These are phyloP conservation scores for Phengaris arion DNA, from an alignment of 2,888 invertebrate genomes.

Conservation along the genomic window DNA sequence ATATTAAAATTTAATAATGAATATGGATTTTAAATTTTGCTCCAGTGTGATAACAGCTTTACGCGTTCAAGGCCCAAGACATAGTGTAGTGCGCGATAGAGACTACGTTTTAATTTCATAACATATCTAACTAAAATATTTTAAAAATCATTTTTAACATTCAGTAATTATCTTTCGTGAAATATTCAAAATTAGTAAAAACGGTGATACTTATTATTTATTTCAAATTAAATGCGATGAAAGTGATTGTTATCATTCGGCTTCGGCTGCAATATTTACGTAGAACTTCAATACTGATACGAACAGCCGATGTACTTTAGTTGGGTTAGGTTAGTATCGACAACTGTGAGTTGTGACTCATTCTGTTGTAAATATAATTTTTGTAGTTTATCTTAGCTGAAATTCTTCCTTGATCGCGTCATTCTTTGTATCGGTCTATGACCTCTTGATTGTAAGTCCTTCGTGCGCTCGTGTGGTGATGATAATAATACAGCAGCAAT, in stretches of 20 bases:
- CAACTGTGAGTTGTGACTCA: neutral
- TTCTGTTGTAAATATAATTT: neutral
- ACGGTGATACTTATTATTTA: neutral
- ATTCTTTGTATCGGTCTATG: no score
- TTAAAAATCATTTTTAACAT: neutral
- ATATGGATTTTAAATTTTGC: neutral
- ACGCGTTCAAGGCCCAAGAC: slow-evolving; percentile 42
- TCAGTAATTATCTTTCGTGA: no score
- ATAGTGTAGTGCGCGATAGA: slow-evolving; percentile 37
- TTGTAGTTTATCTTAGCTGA: no score
- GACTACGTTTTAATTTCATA: slow-evolving; percentile 29
- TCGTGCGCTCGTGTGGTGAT: no score
- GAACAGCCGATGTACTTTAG: neutral
- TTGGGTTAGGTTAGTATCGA: neutral
- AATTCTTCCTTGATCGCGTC: no score
- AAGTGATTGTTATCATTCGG: neutral
- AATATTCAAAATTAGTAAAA: neutral
- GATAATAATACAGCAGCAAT: no score
- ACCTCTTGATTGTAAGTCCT: no score
- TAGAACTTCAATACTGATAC: neutral
- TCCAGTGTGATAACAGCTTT: slow-evolving; percentile 38
- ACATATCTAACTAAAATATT: slow-evolving; percentile 20
- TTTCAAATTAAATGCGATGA: neutral
- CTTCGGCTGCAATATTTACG: neutral
- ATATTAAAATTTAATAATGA: no score